Base-by-base conservation (phyloP, 1,140 invertebrate genomes). In the Phymastichus coffea region DNA sequence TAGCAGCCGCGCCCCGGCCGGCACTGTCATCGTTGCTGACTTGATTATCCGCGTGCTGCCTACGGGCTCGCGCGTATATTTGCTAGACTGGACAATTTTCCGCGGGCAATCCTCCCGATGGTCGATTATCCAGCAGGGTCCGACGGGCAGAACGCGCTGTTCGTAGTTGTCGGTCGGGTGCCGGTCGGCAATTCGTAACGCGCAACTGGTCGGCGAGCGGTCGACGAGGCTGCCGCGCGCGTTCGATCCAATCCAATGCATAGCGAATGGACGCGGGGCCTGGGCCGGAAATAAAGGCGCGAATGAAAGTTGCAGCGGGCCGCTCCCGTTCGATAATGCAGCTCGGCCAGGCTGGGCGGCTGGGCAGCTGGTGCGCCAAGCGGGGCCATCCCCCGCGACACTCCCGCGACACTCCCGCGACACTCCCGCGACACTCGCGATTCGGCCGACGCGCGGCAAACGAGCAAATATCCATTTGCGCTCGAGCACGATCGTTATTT, bases 221-320 rank as follows among this genome's bases (percentile, higher is more conserved):
- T 40, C 66, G 58, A 9, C 12, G 38, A 19, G 30, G 23, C 10
- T 44, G 17, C 38, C 15, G 38, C 10, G 22, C 28, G 22, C 20
- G 20, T 26, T 7, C 9, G 38, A 75, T 75, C 72, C 70, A 73
- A 73, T 75, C 72, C 71, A 75, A 75, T 75, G 73, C 71, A 75
- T 75, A 75, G 70, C 61, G 70, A 75, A 75, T 73, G 66, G 66
- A 67, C 65, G 58, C 51, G 44, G 57, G n/a, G n/a, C n/a, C n/a
- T 12, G 23, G 12, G 28, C 15, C 8, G 38, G 37, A 40, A 65
- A 70, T 66, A 69, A 67, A 72, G 68, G 67, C 66, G 67, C 66
- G 71, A 69, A 72, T 72, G 72, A 74, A 72, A 72, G 62, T 72
- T 71, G 68, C 69, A 71, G 60, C 65, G 63, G 55, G 63, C 57